Evolutionary conservation across 2,113 vertebrate species (phyloP).

Genomic region (Andinoacara biseriatus): DNA sequence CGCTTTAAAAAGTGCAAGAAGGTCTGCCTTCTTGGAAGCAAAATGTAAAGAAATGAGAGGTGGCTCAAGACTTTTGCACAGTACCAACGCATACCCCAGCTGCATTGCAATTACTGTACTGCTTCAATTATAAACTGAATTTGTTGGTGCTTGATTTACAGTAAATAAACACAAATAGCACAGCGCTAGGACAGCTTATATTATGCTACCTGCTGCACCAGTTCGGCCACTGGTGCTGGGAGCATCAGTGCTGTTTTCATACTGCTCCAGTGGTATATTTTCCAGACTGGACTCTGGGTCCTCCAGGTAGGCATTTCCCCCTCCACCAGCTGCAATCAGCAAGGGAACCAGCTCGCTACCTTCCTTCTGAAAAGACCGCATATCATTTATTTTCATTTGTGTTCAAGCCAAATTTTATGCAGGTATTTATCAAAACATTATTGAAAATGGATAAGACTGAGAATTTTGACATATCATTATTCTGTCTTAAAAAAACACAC

Average conservation of each 20-base stretch:
- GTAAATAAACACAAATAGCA: not conserved
- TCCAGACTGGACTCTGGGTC: constrained; percentile 79
- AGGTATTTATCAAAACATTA: not conserved
- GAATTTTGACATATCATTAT: not conserved
- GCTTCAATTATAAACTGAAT: too few species aligned
- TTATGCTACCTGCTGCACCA: constrained; percentile 78
- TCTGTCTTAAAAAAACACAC: not conserved
- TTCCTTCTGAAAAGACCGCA: constrained; percentile 75
- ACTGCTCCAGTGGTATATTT: constrained; percentile 80
- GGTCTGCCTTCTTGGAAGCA: too few species aligned
- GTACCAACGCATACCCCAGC: too few species aligned
- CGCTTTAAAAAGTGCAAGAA: too few species aligned
- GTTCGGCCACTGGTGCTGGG: constrained; percentile 83
- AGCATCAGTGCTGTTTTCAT: constrained; percentile 82
- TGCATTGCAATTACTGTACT: too few species aligned
- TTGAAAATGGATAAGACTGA: not conserved
- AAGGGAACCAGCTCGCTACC: constrained; percentile 83
- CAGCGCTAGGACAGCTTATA: not conserved
- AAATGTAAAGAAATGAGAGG: too few species aligned
- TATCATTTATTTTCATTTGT: not conserved
- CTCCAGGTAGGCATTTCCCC: constrained; percentile 90
- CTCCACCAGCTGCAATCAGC: constrained; percentile 90
- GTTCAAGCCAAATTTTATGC: not conserved
- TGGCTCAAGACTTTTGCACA: too few species aligned
- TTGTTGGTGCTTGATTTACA: not conserved